Base-by-base conservation (phyloP, 2,888 invertebrate genomes). In the Thumatha senex region DNA sequence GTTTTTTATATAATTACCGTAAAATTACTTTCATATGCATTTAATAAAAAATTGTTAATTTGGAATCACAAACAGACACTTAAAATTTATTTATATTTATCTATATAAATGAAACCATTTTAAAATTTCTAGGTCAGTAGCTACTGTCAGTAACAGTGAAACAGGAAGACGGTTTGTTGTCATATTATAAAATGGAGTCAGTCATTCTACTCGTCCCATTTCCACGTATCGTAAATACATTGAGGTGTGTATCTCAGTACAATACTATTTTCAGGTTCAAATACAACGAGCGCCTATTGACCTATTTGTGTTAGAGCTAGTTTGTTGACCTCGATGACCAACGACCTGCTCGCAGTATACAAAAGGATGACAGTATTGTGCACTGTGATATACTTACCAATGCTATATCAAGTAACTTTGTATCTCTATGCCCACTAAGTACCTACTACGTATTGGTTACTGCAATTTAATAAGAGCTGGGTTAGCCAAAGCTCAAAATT, bases 271-370 rank as follows among this genome's bases (percentile, higher is more conserved):
- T 68, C 70, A 73, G 72, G 69, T 68, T 72, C 62, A 73, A 68
- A 65, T 56, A 67, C 59, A 62, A 58, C 58, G 56, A 50, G 54
- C 60, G 60, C 67, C 72, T 67, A 73, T 65, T 76, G 72, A 79
- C 80, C 78, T 62, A 74, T 72, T 75, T 74, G 67, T 68, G 69
- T 70, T 67, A 63, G 62, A 73, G 70, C 79, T 74, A 77, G 82
- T 83, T 83, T 80, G 76, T 73, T 78, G 82, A 81, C 83, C 83
- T 76, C 75, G 76, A 74, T 83, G 76, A 76, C 74, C 80, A 78
- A 72, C 70, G 76, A 78, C 76, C 76, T 76, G 78, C 46, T 47
- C 52, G 62, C 54, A 61, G 72, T 70, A 71, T 63, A 76, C 74
- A 75, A 75, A 76, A 74, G 73, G 58, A 61, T 54, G 66, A 51